Evolutionary conservation across 2,113 vertebrate genomes (phyloP).

Genomic region (Sitta europaea): DNA sequence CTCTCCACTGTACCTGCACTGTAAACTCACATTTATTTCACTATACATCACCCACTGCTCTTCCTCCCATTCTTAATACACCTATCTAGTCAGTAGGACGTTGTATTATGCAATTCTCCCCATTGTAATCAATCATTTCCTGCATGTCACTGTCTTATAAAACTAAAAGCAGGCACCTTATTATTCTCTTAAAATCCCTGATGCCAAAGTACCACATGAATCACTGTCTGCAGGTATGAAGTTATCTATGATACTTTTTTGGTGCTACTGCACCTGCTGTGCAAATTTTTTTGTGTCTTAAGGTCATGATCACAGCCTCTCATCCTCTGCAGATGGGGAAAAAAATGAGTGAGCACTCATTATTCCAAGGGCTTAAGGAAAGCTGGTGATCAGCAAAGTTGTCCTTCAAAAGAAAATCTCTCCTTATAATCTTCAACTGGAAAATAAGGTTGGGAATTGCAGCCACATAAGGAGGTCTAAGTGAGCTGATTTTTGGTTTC

Average conservation of each 20-base stretch:
- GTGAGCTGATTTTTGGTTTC: not conserved
- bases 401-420: not conserved
- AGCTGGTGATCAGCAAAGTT: not conserved
- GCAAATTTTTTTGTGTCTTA: not conserved
- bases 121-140: conserved; percentile 20
- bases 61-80: not conserved
- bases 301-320: not conserved
- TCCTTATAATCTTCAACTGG: not conserved
- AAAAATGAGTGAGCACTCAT: not conserved
- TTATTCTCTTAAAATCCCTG: conserved; percentile 12
- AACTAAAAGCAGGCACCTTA: conserved; percentile 11
- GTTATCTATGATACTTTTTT: not conserved
- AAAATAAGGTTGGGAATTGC: not conserved
- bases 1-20: not conserved
- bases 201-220: not conserved
- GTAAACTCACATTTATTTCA: not conserved
- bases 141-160: not conserved
- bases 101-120: conserved; percentile 15
- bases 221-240: not conserved
- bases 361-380: not conserved
- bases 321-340: not conserved
- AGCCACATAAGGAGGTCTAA: not conserved
- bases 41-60: not conserved
- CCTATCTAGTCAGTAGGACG: conserved; percentile 11
- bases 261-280: not conserved